Evolutionary conservation across 2,797 vertebrate genomes (phyloP).

Genomic region (Tenualosa ilisha): DNA sequence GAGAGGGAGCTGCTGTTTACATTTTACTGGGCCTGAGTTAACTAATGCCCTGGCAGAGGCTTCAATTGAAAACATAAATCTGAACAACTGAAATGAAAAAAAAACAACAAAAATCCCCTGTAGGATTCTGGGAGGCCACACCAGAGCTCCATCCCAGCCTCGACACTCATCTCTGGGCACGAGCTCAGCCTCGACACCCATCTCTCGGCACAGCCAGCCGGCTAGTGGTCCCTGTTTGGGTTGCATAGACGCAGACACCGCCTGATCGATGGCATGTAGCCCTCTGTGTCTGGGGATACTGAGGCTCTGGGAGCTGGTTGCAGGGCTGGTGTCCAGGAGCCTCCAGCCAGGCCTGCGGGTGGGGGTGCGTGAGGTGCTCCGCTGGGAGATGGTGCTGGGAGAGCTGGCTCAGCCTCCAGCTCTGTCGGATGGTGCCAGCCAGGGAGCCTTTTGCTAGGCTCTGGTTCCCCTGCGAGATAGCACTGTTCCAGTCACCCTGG

Average conservation of each 20-base stretch:
- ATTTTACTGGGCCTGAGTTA: conserved; percentile 62
- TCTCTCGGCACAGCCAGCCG: not conserved
- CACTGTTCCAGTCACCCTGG: not conserved
- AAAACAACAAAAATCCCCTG: conserved; percentile 17
- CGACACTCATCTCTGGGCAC: not conserved
- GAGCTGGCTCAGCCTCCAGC: not conserved
- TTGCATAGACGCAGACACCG: not conserved
- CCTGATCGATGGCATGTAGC: not conserved
- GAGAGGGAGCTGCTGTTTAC: conserved; percentile 51
- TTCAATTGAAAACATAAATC: conserved; percentile 65
- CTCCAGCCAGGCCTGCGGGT: not conserved
- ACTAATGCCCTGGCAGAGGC: conserved; percentile 42
- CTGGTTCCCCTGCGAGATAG: not conserved
- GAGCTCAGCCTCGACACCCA: not conserved
- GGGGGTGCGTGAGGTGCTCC: not conserved
- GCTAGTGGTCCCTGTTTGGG: not conserved
- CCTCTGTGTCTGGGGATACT: not conserved
- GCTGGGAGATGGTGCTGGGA: not conserved
- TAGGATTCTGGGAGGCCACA: no score
- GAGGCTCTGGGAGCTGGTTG: not conserved
- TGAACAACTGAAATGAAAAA: conserved; percentile 47
- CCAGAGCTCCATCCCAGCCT: no score
- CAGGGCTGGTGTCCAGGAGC: not conserved
- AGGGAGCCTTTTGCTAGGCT: not conserved
- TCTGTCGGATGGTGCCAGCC: not conserved